phyloP scores from a whole-genome alignment of 2,113 vertebrate species.

The Leptosomus discolor region DNA sequence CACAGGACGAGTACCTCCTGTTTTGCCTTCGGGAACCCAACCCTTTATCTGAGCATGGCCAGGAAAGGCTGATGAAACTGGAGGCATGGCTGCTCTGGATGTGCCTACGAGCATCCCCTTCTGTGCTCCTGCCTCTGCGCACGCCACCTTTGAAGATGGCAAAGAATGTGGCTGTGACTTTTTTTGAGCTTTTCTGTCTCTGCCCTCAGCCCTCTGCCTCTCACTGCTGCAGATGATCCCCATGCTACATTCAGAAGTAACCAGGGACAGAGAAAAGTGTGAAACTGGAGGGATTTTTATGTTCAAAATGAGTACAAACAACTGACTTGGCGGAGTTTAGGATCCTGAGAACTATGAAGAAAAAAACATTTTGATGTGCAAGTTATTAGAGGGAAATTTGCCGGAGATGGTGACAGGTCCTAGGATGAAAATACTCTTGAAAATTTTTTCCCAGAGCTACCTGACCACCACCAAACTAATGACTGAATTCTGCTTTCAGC shows the following conservation, averaged over 20 bases:
- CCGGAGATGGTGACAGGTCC: neutral
- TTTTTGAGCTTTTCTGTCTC: neutral
- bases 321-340: neutral
- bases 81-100: neutral
- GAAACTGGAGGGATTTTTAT: neutral
- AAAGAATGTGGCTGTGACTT: neutral
- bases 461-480: neutral
- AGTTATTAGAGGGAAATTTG: neutral
- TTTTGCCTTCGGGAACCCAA: neutral
- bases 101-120: fast-evolving
- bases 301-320: neutral
- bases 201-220: neutral
- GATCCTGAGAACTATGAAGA: neutral
- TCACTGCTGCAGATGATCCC: neutral
- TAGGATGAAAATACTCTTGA: neutral
- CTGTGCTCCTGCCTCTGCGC: fast-evolving
- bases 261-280: neutral
- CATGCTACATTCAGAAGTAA: neutral
- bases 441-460: neutral
- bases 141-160: neutral
- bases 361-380: neutral
- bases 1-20: neutral
- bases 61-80: neutral
- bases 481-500: neutral
- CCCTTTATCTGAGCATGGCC: fast-evolving